Evolutionary conservation across 2,113 vertebrate genomes (phyloP).

Genomic region (Gila orcuttii): DNA sequence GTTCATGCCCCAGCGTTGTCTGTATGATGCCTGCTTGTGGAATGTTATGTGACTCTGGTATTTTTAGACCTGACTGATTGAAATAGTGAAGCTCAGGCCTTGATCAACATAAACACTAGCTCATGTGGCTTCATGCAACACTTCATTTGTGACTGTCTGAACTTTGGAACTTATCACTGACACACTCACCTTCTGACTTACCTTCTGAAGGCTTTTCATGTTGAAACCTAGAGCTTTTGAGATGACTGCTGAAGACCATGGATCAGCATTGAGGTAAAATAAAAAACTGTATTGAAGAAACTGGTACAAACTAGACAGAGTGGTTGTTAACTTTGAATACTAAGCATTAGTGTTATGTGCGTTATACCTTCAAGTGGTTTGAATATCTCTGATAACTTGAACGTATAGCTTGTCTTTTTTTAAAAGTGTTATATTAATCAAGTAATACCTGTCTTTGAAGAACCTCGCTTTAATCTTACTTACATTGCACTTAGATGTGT

Average conservation of each 20-base stretch:
- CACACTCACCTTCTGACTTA: conserved; percentile 33
- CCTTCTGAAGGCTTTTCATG: neutral
- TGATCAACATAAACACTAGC: conserved; percentile 83
- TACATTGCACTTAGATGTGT: neutral
- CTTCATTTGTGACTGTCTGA: conserved; percentile 51
- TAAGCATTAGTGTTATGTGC: neutral
- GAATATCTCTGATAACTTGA: neutral
- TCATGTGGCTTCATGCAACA: conserved; percentile 73
- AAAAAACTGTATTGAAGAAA: neutral
- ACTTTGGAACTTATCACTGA: conserved; percentile 13
- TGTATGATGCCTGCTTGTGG: conserved; percentile 69
- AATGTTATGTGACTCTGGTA: conserved; percentile 86
- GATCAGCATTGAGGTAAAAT: conserved; percentile 72
- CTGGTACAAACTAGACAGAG: neutral
- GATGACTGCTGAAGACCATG: conserved; percentile 71
- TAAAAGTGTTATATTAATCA: neutral
- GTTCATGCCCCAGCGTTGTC: conserved; percentile 21
- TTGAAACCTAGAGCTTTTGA: conserved; percentile 57
- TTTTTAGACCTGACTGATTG: conserved; percentile 86
- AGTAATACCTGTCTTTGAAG: neutral
- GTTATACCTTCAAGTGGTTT: neutral
- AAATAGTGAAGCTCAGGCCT: conserved; percentile 77
- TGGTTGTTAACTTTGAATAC: neutral
- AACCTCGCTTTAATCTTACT: neutral
- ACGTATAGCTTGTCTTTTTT: neutral